These are phyloP conservation scores for Tachuris rubrigastra DNA, from an alignment of 2,113 vertebrate genomes.

Conservation along the genomic window DNA sequence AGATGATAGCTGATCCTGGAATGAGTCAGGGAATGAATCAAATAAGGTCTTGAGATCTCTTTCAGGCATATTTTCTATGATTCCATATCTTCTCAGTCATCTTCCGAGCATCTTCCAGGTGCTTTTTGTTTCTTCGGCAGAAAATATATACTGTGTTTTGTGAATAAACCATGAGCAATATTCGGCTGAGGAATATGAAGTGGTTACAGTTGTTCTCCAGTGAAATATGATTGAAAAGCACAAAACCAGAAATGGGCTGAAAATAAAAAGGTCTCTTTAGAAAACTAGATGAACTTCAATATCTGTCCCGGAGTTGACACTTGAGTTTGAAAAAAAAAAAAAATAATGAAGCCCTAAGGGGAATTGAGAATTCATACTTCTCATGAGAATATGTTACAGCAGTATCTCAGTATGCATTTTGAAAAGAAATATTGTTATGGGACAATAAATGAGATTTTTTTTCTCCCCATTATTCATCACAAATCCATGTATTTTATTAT, in stretches of 20 bases:
- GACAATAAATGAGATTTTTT: not conserved
- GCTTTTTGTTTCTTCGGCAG: not conserved
- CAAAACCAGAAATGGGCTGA: not conserved
- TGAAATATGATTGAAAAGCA: not conserved
- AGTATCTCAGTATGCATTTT: not conserved
- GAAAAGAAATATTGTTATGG: not conserved
- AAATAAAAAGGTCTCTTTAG: not conserved
- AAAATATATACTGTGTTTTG: not conserved
- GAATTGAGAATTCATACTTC: not conserved
- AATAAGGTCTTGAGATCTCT: not conserved
- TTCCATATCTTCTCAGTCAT: not conserved
- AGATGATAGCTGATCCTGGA: not conserved
- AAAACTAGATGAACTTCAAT: not conserved
- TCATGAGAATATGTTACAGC: not conserved
- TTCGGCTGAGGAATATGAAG: not conserved
- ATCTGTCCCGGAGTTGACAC: not conserved
- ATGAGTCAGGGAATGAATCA: not conserved
- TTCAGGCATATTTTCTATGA: not conserved
- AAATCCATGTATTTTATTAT: not conserved
- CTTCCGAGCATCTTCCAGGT: not conserved
- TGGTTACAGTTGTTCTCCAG: not conserved
- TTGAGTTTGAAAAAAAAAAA: not conserved
- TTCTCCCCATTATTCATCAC: not conserved
- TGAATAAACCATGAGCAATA: not conserved
- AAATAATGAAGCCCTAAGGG: not conserved